phyloP scores from a whole-genome alignment of 2,113 vertebrate genomes.

The Vombatus ursinus region DNA sequence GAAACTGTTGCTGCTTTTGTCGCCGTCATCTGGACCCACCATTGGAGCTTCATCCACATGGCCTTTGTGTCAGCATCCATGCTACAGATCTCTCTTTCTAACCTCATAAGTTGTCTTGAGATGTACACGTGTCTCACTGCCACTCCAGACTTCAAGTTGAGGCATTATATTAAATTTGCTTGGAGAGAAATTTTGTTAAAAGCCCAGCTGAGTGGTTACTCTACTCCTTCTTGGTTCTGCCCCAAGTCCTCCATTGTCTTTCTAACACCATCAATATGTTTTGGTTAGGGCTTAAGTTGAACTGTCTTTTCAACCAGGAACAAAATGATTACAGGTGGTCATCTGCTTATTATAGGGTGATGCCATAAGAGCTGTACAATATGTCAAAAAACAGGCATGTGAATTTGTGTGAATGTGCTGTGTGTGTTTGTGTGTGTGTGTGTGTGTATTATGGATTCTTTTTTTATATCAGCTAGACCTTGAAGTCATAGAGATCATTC shows the following conservation, averaged over 20 bases:
- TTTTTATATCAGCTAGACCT: background rate
- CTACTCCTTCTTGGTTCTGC: background rate
- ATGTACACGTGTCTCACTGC: background rate
- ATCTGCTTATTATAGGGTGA: background rate
- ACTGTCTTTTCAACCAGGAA: background rate
- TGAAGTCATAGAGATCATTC: background rate
- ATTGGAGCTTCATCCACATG: too few relatives aligned
- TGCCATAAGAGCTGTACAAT: background rate
- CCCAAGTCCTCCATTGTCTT: background rate
- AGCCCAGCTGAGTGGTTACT: background rate
- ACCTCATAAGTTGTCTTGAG: background rate
- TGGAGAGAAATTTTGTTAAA: background rate
- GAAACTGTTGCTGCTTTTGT: too few relatives aligned
- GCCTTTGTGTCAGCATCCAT: too few relatives aligned
- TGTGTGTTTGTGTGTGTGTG: background rate
- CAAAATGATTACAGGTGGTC: background rate
- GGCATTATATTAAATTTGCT: background rate
- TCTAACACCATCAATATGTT: background rate
- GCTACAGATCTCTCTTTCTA: background rate
- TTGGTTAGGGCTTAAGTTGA: background rate
- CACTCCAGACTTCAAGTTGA: background rate
- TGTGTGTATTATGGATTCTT: too few relatives aligned
- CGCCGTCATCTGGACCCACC: too few relatives aligned
- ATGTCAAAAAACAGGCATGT: background rate
- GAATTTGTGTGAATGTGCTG: background rate